Conservation (phyloP, 2,888 invertebrate species). For the Linyphia triangularis region DNA sequence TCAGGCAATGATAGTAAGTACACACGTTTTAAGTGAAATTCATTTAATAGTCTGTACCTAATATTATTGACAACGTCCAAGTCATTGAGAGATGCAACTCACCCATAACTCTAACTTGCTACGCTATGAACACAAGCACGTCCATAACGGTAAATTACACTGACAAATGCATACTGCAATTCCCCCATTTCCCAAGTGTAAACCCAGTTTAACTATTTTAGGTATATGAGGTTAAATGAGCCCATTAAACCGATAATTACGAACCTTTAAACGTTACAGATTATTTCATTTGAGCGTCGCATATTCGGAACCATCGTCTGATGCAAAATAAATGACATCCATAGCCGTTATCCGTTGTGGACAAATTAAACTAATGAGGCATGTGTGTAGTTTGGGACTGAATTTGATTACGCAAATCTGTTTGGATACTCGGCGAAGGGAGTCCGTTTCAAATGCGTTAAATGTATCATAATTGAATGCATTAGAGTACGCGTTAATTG, state of each 20-base stretch:
- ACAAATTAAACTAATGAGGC: conserved; percentile 43
- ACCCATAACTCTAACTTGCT: too few relatives aligned
- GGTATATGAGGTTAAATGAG: neutral
- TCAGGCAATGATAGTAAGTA: too few relatives aligned
- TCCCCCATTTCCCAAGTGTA: too few relatives aligned
- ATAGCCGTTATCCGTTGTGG: neutral
- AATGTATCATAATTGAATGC: neutral
- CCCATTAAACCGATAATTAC: conserved; percentile 8
- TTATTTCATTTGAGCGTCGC: conserved; percentile 4
- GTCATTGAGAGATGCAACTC: too few relatives aligned
- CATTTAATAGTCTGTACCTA: too few relatives aligned
- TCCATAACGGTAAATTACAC: too few relatives aligned
- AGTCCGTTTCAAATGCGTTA: neutral
- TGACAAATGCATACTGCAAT: too few relatives aligned
- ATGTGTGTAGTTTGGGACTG: neutral
- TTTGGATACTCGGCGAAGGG: neutral
- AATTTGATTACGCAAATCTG: neutral
- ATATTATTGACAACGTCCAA: too few relatives aligned
- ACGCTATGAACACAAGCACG: too few relatives aligned
- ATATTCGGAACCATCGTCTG: neutral
- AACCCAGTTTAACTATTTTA: too few relatives aligned
- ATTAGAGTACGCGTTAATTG: neutral
- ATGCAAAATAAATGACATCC: conserved; percentile 26
- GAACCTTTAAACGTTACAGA: neutral
- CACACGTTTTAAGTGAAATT: too few relatives aligned